These are phyloP conservation scores for Drosophila varians DNA, from an alignment of 1,140 invertebrate genomes.

Conservation along the genomic window DNA sequence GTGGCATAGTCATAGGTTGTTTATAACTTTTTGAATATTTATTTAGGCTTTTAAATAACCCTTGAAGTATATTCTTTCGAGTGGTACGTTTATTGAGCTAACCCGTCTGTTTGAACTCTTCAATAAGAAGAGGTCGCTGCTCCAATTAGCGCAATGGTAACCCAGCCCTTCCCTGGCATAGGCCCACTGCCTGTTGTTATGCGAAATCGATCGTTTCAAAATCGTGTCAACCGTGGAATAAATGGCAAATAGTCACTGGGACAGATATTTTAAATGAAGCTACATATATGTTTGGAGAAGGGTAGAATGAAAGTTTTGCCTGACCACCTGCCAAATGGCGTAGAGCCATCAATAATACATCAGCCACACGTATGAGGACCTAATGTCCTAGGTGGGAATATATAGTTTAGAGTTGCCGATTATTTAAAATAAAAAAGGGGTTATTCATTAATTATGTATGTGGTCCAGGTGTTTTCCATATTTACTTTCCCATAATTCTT, in stretches of 20 bases:
- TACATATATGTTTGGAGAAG: slow-evolving; percentile 24
- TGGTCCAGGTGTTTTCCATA: not conserved
- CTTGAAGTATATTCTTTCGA: no score
- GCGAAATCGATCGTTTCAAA: slow-evolving; percentile 58
- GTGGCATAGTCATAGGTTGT: no score
- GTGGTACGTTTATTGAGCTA: slow-evolving; percentile 9
- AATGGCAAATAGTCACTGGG: slow-evolving; percentile 37
- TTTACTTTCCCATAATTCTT: no score
- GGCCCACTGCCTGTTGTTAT: slow-evolving; percentile 18
- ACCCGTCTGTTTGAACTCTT: slow-evolving; percentile 57
- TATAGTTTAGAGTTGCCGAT: no score
- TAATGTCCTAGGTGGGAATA: not conserved
- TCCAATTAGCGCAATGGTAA: slow-evolving; percentile 50
- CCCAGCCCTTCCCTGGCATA: slow-evolving; percentile 12
- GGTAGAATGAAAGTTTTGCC: slow-evolving; percentile 46
- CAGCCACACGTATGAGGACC: slow-evolving; percentile 34
- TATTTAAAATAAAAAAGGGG: not conserved
- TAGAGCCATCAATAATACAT: slow-evolving; percentile 18
- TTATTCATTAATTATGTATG: not conserved
- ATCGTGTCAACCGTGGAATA: slow-evolving; percentile 53
- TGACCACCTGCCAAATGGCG: slow-evolving; percentile 47
- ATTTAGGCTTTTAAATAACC: not conserved
- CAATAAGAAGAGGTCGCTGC: slow-evolving; percentile 62
- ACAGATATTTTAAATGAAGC: slow-evolving; percentile 31
- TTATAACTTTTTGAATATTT: no score